Conservation (phyloP, 2,888 invertebrate species). For the Marasmarcha lunaedactyla region DNA sequence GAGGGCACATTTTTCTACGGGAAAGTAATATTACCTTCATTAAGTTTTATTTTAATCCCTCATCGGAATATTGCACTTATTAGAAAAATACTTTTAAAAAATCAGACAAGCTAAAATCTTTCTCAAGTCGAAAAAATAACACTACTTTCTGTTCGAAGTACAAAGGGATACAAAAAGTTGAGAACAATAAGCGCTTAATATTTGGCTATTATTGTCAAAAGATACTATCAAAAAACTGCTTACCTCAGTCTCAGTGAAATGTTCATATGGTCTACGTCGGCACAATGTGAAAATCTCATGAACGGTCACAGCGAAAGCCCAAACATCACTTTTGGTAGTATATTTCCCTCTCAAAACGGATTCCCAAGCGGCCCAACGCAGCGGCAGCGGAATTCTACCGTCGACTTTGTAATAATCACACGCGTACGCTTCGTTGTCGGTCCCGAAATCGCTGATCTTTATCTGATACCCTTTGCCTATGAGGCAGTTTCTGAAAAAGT, state of each 20-base stretch:
- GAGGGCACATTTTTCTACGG: no score
- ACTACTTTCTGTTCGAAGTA: no score
- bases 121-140: no score
- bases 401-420: conserved; percentile 86
- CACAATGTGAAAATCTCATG: conserved; percentile 89
- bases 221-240: no score
- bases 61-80: no score
- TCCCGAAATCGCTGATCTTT: conserved; percentile 88
- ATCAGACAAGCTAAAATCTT: no score
- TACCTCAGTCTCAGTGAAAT: conserved; percentile 81
- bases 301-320: conserved; percentile 90
- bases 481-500: conserved; percentile 79
- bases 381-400: conserved; percentile 81
- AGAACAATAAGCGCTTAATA: no score
- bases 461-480: conserved; percentile 85
- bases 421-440: conserved; percentile 83
- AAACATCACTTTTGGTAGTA: conserved; percentile 91
- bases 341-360: conserved; percentile 83
- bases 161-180: no score
- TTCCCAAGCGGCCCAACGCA: conserved; percentile 94
- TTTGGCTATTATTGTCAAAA: no score
- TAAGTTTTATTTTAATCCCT: no score
- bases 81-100: no score
- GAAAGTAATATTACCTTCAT: no score
- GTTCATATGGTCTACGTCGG: conserved; percentile 81